Base-by-base conservation (phyloP, 2,888 invertebrate species). In the Mythimna ferrago region DNA sequence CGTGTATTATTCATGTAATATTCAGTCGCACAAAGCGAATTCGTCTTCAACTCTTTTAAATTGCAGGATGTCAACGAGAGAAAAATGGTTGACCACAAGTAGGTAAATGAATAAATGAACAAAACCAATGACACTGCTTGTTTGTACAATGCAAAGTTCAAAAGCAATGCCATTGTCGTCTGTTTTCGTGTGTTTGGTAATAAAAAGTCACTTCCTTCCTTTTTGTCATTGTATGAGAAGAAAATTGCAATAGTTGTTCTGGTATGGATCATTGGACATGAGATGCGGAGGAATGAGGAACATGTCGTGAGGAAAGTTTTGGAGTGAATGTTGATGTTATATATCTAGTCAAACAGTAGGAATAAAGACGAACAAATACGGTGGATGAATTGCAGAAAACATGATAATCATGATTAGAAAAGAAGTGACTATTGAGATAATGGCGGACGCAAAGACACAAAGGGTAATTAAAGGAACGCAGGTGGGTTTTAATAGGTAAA, bases 1-100 rank as follows among this genome's bases (percentile, higher is more conserved):
- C n/a, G 44, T 73, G 56, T 82, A 82, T 70, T 82, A 82, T 74
- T 79, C 69, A 56, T 79, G 69, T 79, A 64, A 69, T 80, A 80
- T 78, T 80, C 67, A 68, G 57, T 58, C 61, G 10, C 73, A 66
- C 66, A 81, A 74, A 80, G 73, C 58, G 73, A 66, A 32, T 83
- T 69, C 68, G 67, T 83, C 66, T 69, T 53, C 66, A 53, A 73
- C 35, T 54, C 54, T 82, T 66, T 65, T 82, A 81, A 51, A 82
- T 70, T 77, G 44, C 65, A 76, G 82, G 67, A 82, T 67, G 66
- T 67, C n/a, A 54, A 58, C 67, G 66, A 66, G 44, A 78, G 62
- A 73, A 48, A 64, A 66, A 72, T 62, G 63, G 78, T 38, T 57
- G 66, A 66, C 66, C 56, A 44, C 66, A 62, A 65, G 44, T 70